These are phyloP conservation scores for Xiphias gladius DNA, from an alignment of 2,113 vertebrate genomes.

Conservation along the genomic window DNA sequence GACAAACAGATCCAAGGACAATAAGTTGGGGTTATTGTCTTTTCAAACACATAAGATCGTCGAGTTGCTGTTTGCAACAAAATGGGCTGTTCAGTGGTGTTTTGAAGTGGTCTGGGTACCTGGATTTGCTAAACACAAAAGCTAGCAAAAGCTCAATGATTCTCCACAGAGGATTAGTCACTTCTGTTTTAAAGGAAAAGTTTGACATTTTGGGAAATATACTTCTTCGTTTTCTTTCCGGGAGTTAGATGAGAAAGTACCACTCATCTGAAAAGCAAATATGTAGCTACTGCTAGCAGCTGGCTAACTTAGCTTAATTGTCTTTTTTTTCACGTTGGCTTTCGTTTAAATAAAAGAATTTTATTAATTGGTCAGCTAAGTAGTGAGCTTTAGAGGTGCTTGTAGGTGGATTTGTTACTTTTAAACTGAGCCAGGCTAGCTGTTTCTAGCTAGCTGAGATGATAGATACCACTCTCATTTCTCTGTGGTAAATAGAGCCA, in stretches of 20 bases:
- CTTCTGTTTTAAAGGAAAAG: neutral
- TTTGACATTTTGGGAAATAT: neutral
- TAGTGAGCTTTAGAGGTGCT: no score
- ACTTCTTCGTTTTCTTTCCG: neutral
- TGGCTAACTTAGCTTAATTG: neutral
- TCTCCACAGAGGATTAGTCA: neutral
- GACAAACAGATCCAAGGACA: slow-evolving; percentile 55
- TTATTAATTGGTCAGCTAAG: no score
- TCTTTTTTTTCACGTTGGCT: neutral
- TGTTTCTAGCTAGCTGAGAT: no score
- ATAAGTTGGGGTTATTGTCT: slow-evolving; percentile 7
- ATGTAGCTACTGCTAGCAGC: neutral
- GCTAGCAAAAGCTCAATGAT: neutral
- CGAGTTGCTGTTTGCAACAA: slow-evolving; percentile 21
- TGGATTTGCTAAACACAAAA: slow-evolving; percentile 16
- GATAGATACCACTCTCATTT: no score
- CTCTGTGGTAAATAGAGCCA: no score
- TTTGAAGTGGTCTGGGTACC: slow-evolving; percentile 20
- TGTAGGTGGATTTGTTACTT: no score
- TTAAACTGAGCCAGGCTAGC: no score
- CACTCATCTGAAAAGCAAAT: neutral
- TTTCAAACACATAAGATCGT: neutral
- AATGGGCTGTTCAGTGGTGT: slow-evolving; percentile 18
- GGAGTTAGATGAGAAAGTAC: no score
- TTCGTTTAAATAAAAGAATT: neutral